Conservation (phyloP, 2,113 vertebrate genomes). For the Dendropsophus ebraccatus region DNA sequence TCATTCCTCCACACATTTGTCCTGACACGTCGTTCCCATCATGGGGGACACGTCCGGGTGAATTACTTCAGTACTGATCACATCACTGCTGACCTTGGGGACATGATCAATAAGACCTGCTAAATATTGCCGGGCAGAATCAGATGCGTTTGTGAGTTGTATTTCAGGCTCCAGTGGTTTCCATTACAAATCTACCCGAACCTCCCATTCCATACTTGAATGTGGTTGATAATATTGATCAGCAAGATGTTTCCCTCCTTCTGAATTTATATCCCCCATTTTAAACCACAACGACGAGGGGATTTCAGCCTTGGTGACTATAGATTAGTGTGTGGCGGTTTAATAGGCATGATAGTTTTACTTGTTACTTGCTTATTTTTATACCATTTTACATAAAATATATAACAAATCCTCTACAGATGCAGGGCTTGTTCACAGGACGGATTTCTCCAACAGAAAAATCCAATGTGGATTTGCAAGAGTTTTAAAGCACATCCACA, state of each 20-base stretch:
- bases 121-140: slow-evolving; percentile 17
- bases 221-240: slow-evolving; percentile 13
- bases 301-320: neutral
- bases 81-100: slow-evolving; percentile 44
- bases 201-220: neutral
- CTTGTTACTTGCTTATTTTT: too few species aligned
- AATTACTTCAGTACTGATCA: neutral
- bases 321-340: too few species aligned
- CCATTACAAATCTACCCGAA: neutral
- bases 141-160: neutral
- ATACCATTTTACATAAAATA: too few species aligned
- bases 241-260: neutral
- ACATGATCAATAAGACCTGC: slow-evolving; percentile 36
- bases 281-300: neutral
- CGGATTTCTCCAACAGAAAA: too few species aligned
- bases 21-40: neutral
- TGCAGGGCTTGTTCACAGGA: too few species aligned
- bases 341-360: too few species aligned
- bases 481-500: too few species aligned
- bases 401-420: too few species aligned
- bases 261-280: neutral
- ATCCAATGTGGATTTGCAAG: too few species aligned
- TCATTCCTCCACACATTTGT: neutral
- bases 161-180: slow-evolving; percentile 52
- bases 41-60: neutral